Conservation (phyloP, 2,888 invertebrate genomes). For the Agrochola circellaris region DNA sequence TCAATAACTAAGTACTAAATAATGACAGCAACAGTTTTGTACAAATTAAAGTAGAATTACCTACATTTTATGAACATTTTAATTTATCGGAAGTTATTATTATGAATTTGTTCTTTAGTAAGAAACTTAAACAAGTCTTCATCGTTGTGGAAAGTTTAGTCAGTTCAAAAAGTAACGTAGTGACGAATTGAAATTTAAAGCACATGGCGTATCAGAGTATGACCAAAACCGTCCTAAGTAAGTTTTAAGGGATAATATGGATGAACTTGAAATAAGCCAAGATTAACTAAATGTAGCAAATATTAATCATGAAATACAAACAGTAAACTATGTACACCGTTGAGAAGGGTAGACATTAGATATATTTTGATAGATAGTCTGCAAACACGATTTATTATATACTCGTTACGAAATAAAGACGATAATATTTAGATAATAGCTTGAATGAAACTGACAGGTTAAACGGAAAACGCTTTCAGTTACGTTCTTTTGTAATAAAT, state of each 20-base stretch:
- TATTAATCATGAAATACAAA: slow-evolving; percentile 66
- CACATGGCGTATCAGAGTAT: background rate
- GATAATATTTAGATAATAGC: slow-evolving; percentile 54
- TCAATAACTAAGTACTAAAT: slow-evolving; percentile 38
- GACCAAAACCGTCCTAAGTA: slow-evolving; percentile 16
- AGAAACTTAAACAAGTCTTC: slow-evolving; percentile 22
- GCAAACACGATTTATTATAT: slow-evolving; percentile 56
- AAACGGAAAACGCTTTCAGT: slow-evolving; percentile 58
- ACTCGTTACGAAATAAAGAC: slow-evolving; percentile 57
- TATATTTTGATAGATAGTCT: slow-evolving; percentile 62
- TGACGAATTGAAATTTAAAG: slow-evolving; percentile 40
- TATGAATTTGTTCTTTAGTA: slow-evolving; percentile 3
- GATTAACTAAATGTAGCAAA: slow-evolving; percentile 60
- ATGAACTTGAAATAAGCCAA: slow-evolving; percentile 58
- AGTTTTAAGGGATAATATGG: slow-evolving; percentile 28
- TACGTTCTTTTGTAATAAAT: slow-evolving; percentile 52
- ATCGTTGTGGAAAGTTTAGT: slow-evolving; percentile 14
- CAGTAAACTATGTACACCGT: slow-evolving; percentile 45
- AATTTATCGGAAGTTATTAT: slow-evolving; percentile 1
- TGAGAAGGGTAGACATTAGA: slow-evolving; percentile 61
- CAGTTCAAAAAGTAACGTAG: slow-evolving; percentile 6
- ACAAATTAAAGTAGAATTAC: background rate
- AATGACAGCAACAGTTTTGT: slow-evolving; percentile 7
- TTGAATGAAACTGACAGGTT: slow-evolving; percentile 63
- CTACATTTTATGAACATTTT: background rate